phyloP scores from a whole-genome alignment of 1,140 invertebrate species.

The Diachasma alloeum region DNA sequence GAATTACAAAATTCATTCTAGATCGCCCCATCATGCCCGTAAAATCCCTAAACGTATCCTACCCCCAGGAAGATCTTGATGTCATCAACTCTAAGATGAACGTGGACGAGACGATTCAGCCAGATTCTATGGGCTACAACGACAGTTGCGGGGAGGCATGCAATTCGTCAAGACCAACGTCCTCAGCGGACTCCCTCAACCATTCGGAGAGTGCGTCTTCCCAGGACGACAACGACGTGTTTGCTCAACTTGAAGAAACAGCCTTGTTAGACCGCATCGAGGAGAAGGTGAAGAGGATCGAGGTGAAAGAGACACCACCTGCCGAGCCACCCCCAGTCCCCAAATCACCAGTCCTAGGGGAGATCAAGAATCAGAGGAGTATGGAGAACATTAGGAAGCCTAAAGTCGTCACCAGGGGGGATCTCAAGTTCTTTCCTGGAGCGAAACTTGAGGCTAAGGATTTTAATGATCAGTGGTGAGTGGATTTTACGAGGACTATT shows the following conservation, averaged over 20 bases:
- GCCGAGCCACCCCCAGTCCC: background rate
- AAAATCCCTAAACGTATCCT: conserved; percentile 43
- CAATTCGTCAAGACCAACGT: conserved; percentile 34
- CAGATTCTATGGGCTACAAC: conserved; percentile 33
- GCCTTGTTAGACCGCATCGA: conserved; percentile 10
- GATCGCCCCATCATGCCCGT: no score
- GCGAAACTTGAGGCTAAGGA: conserved; percentile 76
- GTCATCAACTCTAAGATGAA: conserved; percentile 48
- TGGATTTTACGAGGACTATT: no score
- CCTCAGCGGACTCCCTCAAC: conserved; percentile 37
- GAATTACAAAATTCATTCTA: no score
- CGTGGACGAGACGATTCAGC: conserved; percentile 35
- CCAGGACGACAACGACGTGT: conserved; percentile 22
- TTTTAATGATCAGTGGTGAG: conserved; percentile 73
- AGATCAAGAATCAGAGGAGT: conserved; percentile 11
- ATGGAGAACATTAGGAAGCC: background rate
- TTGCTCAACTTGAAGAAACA: conserved; percentile 18
- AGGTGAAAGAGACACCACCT: background rate
- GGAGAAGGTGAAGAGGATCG: background rate
- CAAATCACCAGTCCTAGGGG: conserved; percentile 8
- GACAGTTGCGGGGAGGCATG: conserved; percentile 37
- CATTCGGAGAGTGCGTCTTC: conserved; percentile 18
- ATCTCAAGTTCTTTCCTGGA: conserved; percentile 67
- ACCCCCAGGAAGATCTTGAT: conserved; percentile 52
- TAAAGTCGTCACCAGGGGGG: conserved; percentile 43